Percentiles rank a stretch among this genome's conserved stretches.
Conservation (phyloP, 1,140 invertebrate species). For the Euwallacea similis region DNA sequence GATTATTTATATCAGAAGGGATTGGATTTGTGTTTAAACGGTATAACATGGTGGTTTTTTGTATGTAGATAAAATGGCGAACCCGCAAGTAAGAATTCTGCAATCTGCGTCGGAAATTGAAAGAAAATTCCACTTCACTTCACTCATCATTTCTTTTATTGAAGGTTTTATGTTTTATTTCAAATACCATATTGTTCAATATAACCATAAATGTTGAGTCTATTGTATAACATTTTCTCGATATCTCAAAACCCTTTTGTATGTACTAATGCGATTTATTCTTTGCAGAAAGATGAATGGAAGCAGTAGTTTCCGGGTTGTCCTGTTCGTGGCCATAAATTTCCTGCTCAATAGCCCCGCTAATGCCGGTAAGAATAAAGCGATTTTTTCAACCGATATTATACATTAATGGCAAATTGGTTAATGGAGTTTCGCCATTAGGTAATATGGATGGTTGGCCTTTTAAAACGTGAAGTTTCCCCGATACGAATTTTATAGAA, state of each 20-base stretch:
- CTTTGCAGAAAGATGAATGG: constrained; percentile 31
- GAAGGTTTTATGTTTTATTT: too few relatives aligned
- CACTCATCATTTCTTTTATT: too few relatives aligned
- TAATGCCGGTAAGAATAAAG: constrained; percentile 27
- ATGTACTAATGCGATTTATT: constrained; percentile 27
- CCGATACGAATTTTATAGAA: too few relatives aligned
- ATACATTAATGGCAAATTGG: neutral
- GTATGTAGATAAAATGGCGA: too few relatives aligned
- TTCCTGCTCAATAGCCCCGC: constrained; percentile 30
- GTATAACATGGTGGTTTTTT: too few relatives aligned
- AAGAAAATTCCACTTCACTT: too few relatives aligned
- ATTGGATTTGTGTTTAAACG: too few relatives aligned
- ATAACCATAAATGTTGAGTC: neutral
- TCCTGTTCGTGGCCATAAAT: constrained; percentile 24
- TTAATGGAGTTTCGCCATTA: neutral
- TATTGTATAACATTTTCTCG: neutral
- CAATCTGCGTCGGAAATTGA: too few relatives aligned
- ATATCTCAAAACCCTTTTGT: constrained; percentile 14
- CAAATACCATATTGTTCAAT: neutral
- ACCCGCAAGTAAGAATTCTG: too few relatives aligned
- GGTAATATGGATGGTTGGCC: too few relatives aligned
- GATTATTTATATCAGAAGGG: too few relatives aligned
- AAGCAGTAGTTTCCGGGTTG: constrained; percentile 16
- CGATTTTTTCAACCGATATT: neutral
- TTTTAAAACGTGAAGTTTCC: too few relatives aligned